Conservation (phyloP, 2,113 vertebrate species). For the Myotis lucifugus region DNA sequence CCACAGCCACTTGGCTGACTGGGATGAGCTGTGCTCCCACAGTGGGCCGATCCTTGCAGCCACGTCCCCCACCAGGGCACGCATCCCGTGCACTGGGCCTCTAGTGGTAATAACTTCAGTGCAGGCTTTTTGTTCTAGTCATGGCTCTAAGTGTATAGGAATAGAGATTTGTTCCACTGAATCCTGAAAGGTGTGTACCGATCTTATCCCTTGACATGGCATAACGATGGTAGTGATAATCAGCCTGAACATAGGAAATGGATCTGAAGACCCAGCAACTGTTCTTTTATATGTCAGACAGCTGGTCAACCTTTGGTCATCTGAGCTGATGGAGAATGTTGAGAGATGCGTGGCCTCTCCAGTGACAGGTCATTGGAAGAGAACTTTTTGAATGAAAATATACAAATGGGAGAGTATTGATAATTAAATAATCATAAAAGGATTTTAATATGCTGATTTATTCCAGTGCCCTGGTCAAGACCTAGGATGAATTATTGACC, state of each 20-base stretch:
- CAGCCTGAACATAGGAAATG: neutral
- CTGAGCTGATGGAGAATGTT: neutral
- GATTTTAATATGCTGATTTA: slow-evolving; percentile 14
- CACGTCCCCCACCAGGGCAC: too few relatives aligned
- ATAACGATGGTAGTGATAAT: neutral
- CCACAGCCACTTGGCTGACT: too few relatives aligned
- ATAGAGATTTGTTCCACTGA: neutral
- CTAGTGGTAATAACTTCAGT: neutral
- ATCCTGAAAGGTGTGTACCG: neutral
- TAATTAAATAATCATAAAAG: neutral
- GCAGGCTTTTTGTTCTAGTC: neutral
- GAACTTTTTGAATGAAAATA: neutral
- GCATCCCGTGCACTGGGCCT: too few relatives aligned
- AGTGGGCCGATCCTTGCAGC: too few relatives aligned
- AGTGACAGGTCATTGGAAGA: neutral
- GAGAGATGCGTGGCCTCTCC: neutral
- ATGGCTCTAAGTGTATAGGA: neutral
- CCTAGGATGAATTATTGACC: neutral
- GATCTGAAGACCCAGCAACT: neutral
- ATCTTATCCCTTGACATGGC: neutral
- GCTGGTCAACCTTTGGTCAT: neutral
- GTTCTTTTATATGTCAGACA: neutral
- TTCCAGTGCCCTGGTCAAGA: neutral
- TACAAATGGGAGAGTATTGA: neutral
- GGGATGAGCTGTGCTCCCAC: too few relatives aligned